Evolutionary conservation across 2,113 vertebrate genomes (phyloP), one percentile per base, ranked within the genome.

Genomic region (Sprattus sprattus): DNA sequence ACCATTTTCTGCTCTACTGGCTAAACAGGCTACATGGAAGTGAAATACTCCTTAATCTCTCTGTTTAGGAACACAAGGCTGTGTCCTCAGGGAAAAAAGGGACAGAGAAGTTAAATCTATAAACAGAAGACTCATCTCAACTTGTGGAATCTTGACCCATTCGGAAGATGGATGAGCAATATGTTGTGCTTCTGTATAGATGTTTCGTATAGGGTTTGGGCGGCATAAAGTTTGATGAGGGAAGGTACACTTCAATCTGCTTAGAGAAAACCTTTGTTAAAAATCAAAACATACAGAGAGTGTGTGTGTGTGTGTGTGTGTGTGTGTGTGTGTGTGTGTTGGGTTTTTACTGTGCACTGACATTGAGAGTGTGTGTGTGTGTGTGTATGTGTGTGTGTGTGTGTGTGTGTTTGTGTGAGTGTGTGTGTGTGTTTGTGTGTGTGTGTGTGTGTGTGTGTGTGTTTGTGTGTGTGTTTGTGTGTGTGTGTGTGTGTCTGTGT

Each of bases 31-130:
- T n/a, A 25, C 82, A 71, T 81, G 44, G 52, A 64, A 64, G 45
- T 28, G 81, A 52, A 67, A 2, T 16, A 25, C 11, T 15, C 67
- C 60, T 75, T 85, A 85, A 87, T 87, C 75, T 85, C 81, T 67
- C 52, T 54, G n/a, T 28, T 47, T 25, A n/a, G n/a, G n/a, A n/a
- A n/a, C n/a, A n/a, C n/a, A n/a, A n/a, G n/a, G 60, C 22, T 25
- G 22, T 67, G 60, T 67, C 60, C 60, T 67, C 7, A 82, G 64
- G 46, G 81, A 82, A 6, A 60, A 47, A 87, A 46, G 15, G 8
- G 44, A 39, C 44, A 4, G 28, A 87, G 50, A 78, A 81, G 82
- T 84, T 45, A 25, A 57, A 45, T 54, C 32, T 50, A 44, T 15
- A 22, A 57, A 47, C 83, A 64, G 49, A 54, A 22, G 32, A 50